phyloP scores from a whole-genome alignment of 2,797 vertebrate species.

The Uromys caudimaculatus region DNA sequence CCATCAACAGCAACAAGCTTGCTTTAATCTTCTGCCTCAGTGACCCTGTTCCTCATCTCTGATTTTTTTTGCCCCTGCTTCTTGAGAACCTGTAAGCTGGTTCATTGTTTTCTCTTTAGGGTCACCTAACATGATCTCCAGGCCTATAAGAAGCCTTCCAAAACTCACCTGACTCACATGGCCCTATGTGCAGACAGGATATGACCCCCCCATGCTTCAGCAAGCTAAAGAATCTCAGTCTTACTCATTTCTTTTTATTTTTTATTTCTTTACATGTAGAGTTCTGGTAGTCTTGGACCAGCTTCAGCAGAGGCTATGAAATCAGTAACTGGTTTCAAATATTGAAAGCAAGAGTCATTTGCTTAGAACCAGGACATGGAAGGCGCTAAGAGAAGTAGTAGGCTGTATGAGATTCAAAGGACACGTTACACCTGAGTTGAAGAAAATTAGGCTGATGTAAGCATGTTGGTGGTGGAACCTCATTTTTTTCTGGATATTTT shows the following conservation, averaged over 20 bases:
- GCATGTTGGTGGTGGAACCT: not conserved
- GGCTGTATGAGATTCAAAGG: not conserved
- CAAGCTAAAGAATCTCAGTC: not conserved
- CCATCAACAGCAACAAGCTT: not conserved
- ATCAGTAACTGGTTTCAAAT: not conserved
- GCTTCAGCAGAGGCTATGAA: not conserved
- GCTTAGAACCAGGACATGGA: not conserved
- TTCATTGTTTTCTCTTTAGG: not conserved
- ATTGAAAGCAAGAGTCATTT: constrained; percentile 11
- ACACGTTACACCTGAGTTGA: not conserved
- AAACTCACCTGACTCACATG: not conserved
- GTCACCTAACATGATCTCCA: not conserved
- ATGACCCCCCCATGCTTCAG: not conserved
- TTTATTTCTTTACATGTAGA: not conserved
- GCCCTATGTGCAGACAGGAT: not conserved
- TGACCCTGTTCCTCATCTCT: not conserved
- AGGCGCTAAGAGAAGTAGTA: not conserved
- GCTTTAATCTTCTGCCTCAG: not conserved
- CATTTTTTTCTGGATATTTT: not conserved
- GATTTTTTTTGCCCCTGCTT: not conserved
- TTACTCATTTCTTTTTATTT: not conserved
- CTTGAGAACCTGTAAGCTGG: not conserved
- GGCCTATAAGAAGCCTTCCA: not conserved
- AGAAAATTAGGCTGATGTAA: not conserved
- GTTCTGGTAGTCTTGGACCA: not conserved